phyloP scores from a whole-genome alignment of 2,113 vertebrate genomes.

The Crotophaga sulcirostris region DNA sequence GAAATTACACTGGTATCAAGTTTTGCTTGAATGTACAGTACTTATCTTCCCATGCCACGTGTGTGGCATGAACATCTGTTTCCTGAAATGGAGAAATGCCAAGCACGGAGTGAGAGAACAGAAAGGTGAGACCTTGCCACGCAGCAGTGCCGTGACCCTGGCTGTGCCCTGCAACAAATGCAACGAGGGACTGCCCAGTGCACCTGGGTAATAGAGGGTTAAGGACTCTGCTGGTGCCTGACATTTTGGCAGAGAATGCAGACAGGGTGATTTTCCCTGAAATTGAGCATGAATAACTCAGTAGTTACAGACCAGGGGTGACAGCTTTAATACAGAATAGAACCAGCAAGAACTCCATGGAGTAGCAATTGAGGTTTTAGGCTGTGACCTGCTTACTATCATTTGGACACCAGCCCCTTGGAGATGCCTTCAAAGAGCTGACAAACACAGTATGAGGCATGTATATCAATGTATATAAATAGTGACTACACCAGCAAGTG shows the following conservation, averaged over 20 bases:
- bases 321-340: background rate
- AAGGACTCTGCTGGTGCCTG: background rate
- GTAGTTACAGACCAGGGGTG: too few species aligned
- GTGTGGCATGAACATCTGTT: background rate
- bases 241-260: background rate
- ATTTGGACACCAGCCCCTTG: background rate
- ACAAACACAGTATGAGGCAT: accelerated
- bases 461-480: background rate
- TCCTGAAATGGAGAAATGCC: background rate
- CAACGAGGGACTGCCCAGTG: accelerated
- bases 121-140: background rate
- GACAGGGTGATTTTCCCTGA: background rate
- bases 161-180: accelerated
- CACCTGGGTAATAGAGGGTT: background rate
- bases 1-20: background rate
- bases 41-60: background rate
- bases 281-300: accelerated
- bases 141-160: accelerated
- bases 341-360: background rate
- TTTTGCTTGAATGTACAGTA: background rate
- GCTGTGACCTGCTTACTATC: background rate
- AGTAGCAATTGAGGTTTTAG: background rate
- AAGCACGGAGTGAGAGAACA: background rate
- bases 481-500: slow-evolving; percentile 20
- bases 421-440: background rate